phyloP scores from a whole-genome alignment of 1,140 invertebrate species.

The Megathymus violae region DNA sequence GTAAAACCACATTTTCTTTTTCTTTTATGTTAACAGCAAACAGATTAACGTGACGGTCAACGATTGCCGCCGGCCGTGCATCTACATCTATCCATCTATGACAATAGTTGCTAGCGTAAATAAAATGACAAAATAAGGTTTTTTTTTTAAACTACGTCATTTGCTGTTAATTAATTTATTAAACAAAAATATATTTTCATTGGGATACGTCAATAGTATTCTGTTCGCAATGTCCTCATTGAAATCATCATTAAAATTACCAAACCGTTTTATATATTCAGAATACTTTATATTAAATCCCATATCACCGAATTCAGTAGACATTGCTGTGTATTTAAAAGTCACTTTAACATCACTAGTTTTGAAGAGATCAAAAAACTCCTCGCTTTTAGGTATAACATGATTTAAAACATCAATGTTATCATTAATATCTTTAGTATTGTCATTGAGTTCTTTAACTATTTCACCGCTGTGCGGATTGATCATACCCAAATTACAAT shows the following conservation, averaged over 20 bases:
- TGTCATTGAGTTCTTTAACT: constrained; percentile 17
- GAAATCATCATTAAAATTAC: constrained; percentile 38
- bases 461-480: no score
- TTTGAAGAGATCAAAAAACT: constrained; percentile 55
- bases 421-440: constrained; percentile 16
- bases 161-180: constrained; percentile 37
- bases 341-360: background rate
- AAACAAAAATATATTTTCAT: constrained; percentile 52
- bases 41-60: no score
- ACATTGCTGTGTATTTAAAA: constrained; percentile 50
- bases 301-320: constrained; percentile 58
- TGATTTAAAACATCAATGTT: constrained; percentile 24
- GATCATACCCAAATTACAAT: constrained; percentile 15
- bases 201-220: constrained; percentile 61
- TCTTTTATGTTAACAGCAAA: no score
- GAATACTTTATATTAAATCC: constrained; percentile 63
- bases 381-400: constrained; percentile 50
- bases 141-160: no score
- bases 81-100: no score
- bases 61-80: no score
- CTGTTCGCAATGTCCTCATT: constrained; percentile 35
- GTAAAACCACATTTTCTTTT: no score
- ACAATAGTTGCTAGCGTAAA: no score
- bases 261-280: constrained; percentile 48
- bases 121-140: no score